Evolutionary conservation across 2,113 vertebrate genomes (phyloP).

Genomic region (Heliornis fulica): DNA sequence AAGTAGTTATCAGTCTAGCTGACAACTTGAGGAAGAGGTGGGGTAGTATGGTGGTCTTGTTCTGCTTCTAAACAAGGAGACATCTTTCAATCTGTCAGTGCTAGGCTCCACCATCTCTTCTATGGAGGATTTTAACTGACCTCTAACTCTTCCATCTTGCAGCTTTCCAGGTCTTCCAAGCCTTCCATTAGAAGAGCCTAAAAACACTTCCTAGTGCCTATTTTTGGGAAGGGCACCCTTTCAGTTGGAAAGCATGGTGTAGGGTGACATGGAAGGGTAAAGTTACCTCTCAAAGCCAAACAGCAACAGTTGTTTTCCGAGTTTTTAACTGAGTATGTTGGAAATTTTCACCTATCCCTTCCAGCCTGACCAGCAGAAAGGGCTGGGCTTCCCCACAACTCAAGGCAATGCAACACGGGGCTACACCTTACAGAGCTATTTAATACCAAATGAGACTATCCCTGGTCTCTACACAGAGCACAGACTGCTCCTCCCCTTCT

Average conservation of each 20-base stretch:
- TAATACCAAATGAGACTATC: not conserved
- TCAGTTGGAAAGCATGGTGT: not conserved
- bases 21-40: not conserved
- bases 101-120: not conserved
- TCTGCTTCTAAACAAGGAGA: not conserved
- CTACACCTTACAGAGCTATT: not conserved
- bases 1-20: not conserved
- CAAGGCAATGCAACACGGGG: not conserved
- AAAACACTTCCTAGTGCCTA: not conserved
- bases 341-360: not conserved
- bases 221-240: not conserved
- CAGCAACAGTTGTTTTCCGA: not conserved
- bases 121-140: not conserved
- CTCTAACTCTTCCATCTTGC: not conserved
- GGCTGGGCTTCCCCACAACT: not conserved
- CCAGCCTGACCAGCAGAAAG: not conserved
- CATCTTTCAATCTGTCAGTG: not conserved
- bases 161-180: not conserved
- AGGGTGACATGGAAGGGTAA: not conserved
- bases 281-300: not conserved
- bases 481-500: not conserved
- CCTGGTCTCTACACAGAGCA: not conserved
- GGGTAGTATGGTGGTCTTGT: not conserved
- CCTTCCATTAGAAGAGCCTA: not conserved
- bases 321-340: not conserved